phyloP scores from a whole-genome alignment of 2,888 invertebrate genomes.

The Noctua janthina region DNA sequence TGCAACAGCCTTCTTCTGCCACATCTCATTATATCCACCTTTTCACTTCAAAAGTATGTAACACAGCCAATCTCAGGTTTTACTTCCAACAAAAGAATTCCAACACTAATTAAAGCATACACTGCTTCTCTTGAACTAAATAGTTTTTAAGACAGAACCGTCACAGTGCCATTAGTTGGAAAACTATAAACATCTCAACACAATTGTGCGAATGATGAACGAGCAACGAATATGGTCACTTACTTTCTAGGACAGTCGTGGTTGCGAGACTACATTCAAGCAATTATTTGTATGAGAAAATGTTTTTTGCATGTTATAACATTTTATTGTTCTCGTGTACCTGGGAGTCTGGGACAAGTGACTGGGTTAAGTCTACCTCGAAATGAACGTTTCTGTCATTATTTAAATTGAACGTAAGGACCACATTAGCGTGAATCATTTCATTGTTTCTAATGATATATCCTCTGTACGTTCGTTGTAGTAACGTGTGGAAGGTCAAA shows the following conservation, averaged over 20 bases:
- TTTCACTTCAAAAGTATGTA: slow-evolving; percentile 8
- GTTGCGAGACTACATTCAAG: slow-evolving; percentile 69
- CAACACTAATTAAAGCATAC: slow-evolving; percentile 43
- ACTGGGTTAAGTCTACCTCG: slow-evolving; percentile 34
- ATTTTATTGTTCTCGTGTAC: slow-evolving; percentile 59
- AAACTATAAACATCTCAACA: slow-evolving; percentile 56
- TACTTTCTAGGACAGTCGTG: slow-evolving; percentile 78
- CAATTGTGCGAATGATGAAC: slow-evolving; percentile 72
- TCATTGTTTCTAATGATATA: slow-evolving; percentile 61
- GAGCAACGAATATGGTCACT: slow-evolving; percentile 74
- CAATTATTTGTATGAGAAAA: slow-evolving; percentile 76
- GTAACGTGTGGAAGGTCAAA: slow-evolving; percentile 55
- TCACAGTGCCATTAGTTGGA: slow-evolving; percentile 47
- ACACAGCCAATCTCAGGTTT: slow-evolving; percentile 17
- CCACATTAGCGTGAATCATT: slow-evolving; percentile 52
- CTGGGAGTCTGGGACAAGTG: slow-evolving; percentile 34
- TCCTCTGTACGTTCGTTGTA: slow-evolving; percentile 41
- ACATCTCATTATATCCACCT: not conserved
- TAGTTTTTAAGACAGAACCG: slow-evolving; percentile 33
- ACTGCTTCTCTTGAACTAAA: slow-evolving; percentile 37
- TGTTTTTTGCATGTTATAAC: slow-evolving; percentile 62
- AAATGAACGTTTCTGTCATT: slow-evolving; percentile 49
- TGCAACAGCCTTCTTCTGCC: not conserved
- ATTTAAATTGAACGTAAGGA: slow-evolving; percentile 58
- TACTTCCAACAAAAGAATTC: slow-evolving; percentile 46